Evolutionary conservation across 2,797 vertebrate species (phyloP), one percentile per base, ranked within the genome.

Genomic region (Acanthis flammea): DNA sequence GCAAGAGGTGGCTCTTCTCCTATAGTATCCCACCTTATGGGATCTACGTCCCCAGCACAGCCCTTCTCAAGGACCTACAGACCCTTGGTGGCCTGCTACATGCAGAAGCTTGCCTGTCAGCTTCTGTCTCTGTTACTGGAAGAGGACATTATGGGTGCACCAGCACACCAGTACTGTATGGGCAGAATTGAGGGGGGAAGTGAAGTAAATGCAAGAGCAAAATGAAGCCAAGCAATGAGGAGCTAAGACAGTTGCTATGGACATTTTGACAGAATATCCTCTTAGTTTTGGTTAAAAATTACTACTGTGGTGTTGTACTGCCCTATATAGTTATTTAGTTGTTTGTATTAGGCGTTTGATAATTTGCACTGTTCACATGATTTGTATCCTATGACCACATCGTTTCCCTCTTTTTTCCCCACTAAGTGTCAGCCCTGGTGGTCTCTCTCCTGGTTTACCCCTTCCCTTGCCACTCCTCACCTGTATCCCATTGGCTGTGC

Each of bases 281-380:
- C 57, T 86, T 77, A 72, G 61, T 71, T 92, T 77, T 74, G 70
- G 75, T 83, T 74, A 70, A 85, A 45, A 31, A 85, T 76, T 76
- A 31, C 55, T 82, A 68, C 75, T 42, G 12, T 7, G 6, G 39
- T 19, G 18, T 42, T 42, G 18, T 9, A 42, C 19, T 42, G 18
- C 41, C 5, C 41, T 42, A 42, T 8, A 42, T 19, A 42, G 41
- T 42, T 42, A 42, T 42, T 42, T 19, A 42, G 41, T 42, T 42
- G 17, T 42, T 19, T 42, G 41, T 8, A 42, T 42, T 42, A 18
- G 18, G 41, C 19, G 41, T 42, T 42, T 42, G 41, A 42, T 42
- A 18, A 42, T 42, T 42, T 42, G 41, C 18, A 18, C 41, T 42
- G 41, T 42, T 42, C 41, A 42, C 18, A 42, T 42, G 18, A 42